Base-by-base conservation (phyloP, 2,888 invertebrate species). In the Metellina segmentata region DNA sequence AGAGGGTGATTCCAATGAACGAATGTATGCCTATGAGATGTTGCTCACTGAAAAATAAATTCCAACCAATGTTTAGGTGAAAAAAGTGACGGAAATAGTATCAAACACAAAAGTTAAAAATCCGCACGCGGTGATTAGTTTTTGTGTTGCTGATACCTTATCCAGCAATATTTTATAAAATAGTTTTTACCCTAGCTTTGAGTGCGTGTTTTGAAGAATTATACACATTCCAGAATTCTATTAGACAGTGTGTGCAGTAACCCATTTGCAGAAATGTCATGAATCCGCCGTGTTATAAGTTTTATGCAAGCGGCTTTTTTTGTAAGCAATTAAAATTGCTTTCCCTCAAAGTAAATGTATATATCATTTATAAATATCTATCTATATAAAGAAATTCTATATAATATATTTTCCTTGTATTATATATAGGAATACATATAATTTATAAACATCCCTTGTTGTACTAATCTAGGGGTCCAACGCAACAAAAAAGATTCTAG, bases 401-500 rank as follows among this genome's bases (percentile, higher is more conserved):
- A 77, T 19, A 16, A 8, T 74, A 20, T 34, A 1, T 74, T 74
- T 74, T 74, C 20, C 61, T 61, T 19, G 19, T 70, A 2, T 9
- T 34, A 74, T 20, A 48, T 74, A 20, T 48, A 78, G 51, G 51
- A 78, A 78, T 78, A 61, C 6, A 61, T 61, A 61, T 61, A 61
- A 52, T 53, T 16, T 20, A 52, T 48, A 61, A 87, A 52, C n/a
- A 75, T 52, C 88, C 88, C 88, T 72, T 34, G 81, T 48, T 19
- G n/a, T 52, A 34, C 9, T 34, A 75, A 49, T 61, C 49, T 81
- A 88, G 81, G 88, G 88, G 88, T 88, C 88, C 88, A 88, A 88
- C 16, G 81, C 81, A 88, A 81, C 81, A 75, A 86, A 2, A 86
- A 77, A 71, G 48, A 81, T 81, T 81, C 53, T 49, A 81, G 71